Evolutionary conservation across 1,140 invertebrate genomes (phyloP), one percentile per base, ranked within the genome.

Genomic region (Xylocopa sonorina): DNA sequence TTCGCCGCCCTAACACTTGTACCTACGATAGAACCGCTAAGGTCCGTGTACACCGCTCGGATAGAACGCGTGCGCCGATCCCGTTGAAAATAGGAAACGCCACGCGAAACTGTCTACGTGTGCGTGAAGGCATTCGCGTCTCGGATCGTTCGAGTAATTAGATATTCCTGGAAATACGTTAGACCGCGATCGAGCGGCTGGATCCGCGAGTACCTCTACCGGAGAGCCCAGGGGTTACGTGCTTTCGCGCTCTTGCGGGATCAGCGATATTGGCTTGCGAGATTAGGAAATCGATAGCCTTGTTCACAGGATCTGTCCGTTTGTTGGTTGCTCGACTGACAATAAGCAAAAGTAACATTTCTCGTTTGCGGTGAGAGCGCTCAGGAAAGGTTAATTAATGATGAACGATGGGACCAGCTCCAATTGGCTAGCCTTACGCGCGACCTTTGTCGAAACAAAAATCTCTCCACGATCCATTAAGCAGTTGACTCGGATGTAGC

Each of bases 91-190:
- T 64, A 67, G 38, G 29, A 43, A 64, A 71, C 29, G 24, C 29
- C 34, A 21, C 16, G 43, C 55, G n/a, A 67, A 58, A 27, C 43
- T 67, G 64, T 50, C 29, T 55, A 50, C 58, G 41, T 51, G 64
- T 82, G 79, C 83, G 84, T 76, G 86, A 87, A 86, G 73, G 84
- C 71, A 84, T 87, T 85, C 81, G 68, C n/a, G 55, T 60, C 86
- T 87, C 85, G 81, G 85, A 63, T 87, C 80, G 88, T 73, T 77
- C 84, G 62, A 88, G 90, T 91, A 91, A 92, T 91, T 91, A 92
- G 89, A 92, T 92, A 91, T 87, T 87, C 89, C 89, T 91, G 90
- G 91, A 90, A 92, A 91, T 88, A 87, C 84, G 74, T 90, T 83
- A 87, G 84, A 66, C 85, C 75, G 34, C 79, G 84, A 82, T 84